Evolutionary conservation across 2,888 invertebrate genomes (phyloP).

Genomic region (Caenorhabditis drosophilae): DNA sequence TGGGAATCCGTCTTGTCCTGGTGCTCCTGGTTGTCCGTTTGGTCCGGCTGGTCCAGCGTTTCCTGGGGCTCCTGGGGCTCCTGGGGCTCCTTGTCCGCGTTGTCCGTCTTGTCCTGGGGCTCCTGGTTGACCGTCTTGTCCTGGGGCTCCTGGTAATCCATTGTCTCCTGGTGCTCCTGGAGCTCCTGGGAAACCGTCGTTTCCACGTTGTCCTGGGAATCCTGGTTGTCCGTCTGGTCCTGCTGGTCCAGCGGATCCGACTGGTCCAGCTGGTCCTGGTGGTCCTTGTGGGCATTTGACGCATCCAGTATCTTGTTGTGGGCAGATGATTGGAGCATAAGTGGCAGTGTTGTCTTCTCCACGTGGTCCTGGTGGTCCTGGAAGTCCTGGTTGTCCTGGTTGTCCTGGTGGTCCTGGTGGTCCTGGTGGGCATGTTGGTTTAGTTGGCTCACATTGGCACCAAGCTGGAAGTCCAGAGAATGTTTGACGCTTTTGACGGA

Average conservation of each 20-base stretch:
- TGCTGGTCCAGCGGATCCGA: conserved; percentile 40
- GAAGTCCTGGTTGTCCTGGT: conserved; percentile 47
- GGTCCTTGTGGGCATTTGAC: conserved; percentile 46
- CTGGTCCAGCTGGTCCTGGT: conserved; percentile 36
- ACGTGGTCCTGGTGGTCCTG: conserved; percentile 47
- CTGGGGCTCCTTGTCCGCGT: conserved; percentile 40
- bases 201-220: conserved; percentile 31
- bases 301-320: conserved; percentile 41
- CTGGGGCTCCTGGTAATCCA: conserved; percentile 49
- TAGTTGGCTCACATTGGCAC: conserved; percentile 57
- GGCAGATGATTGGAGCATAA: conserved; percentile 47
- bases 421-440: conserved; percentile 54
- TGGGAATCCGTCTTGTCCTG: conserved; percentile 37
- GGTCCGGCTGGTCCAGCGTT: conserved; percentile 39
- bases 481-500: conserved; percentile 55
- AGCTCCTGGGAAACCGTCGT: conserved; percentile 35
- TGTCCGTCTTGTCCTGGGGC: conserved; percentile 40
- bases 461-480: conserved; percentile 53
- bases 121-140: conserved; percentile 40
- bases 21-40: conserved; percentile 37
- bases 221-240: conserved; percentile 44
- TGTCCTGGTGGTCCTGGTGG: conserved; percentile 56
- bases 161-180: conserved; percentile 40
- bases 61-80: conserved; percentile 46
- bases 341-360: conserved; percentile 52